phyloP scores from a whole-genome alignment of 92 coral and sea anemone species.

The Pocillopora grandis region DNA sequence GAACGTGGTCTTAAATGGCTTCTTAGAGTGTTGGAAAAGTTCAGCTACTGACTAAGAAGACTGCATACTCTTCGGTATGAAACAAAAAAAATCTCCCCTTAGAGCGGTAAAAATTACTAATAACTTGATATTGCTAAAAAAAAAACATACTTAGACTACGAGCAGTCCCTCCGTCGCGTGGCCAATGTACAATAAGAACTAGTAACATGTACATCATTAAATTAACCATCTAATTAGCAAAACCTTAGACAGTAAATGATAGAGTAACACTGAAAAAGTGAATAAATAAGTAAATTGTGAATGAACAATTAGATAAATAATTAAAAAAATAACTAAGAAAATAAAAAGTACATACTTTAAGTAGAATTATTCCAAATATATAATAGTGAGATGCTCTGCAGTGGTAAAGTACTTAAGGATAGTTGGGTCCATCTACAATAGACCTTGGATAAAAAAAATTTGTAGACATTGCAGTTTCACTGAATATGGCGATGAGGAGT shows the following conservation, averaged over 20 bases:
- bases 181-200: not conserved
- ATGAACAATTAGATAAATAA: not conserved
- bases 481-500: not conserved
- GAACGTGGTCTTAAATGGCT: too few species aligned
- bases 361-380: not conserved
- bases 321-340: not conserved
- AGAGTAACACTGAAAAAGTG: not conserved
- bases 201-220: not conserved
- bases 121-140: too few species aligned
- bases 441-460: not conserved
- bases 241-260: not conserved
- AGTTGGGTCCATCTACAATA: not conserved
- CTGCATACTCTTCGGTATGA: too few species aligned
- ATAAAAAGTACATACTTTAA: not conserved
- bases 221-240: not conserved
- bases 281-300: not conserved
- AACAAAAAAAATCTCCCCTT: too few species aligned
- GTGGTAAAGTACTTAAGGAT: constrained; percentile 7
- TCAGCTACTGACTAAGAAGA: too few species aligned
- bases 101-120: too few species aligned
- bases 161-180: too few species aligned
- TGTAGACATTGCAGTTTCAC: not conserved
- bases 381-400: not conserved
- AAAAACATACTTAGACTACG: too few species aligned
- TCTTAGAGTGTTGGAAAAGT: too few species aligned